Conservation (phyloP, 2,888 invertebrate genomes). For the Pseudanteris insignis region DNA sequence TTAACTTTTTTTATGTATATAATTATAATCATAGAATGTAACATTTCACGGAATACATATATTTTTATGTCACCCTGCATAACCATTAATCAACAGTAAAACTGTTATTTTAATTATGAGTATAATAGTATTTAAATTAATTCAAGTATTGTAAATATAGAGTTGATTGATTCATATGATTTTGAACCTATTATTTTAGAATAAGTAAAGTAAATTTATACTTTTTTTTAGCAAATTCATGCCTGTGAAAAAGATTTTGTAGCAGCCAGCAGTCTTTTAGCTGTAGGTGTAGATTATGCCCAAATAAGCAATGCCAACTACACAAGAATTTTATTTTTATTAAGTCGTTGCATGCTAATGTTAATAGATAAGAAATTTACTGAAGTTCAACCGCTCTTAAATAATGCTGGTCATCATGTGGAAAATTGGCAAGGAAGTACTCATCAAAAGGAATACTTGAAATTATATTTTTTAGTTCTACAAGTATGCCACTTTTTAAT, state of each 20-base stretch:
- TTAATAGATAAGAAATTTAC: conserved; percentile 92
- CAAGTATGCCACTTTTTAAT: conserved; percentile 96
- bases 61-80: too few relatives aligned
- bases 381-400: conserved; percentile 89
- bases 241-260: conserved; percentile 91
- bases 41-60: too few relatives aligned
- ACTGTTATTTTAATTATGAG: too few relatives aligned
- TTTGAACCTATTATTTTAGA: too few relatives aligned
- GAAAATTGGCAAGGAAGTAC: conserved; percentile 89
- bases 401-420: conserved; percentile 88
- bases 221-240: conserved; percentile 87
- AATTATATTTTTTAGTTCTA: conserved; percentile 93
- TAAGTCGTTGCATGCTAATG: conserved; percentile 95
- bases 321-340: conserved; percentile 89
- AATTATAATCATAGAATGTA: too few relatives aligned
- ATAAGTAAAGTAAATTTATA: too few relatives aligned
- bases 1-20: too few relatives aligned
- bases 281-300: conserved; percentile 95
- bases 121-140: too few relatives aligned
- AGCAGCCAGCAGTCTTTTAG: conserved; percentile 87
- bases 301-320: conserved; percentile 91
- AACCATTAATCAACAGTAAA: too few relatives aligned
- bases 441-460: conserved; percentile 94
- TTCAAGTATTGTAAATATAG: too few relatives aligned
- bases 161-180: too few relatives aligned